A percentile compares a stretch with the other conserved stretches of the same genome.
These are phyloP conservation scores for Penaeus chinensis DNA, from an alignment of 1,140 invertebrate species.

Conservation along the genomic window DNA sequence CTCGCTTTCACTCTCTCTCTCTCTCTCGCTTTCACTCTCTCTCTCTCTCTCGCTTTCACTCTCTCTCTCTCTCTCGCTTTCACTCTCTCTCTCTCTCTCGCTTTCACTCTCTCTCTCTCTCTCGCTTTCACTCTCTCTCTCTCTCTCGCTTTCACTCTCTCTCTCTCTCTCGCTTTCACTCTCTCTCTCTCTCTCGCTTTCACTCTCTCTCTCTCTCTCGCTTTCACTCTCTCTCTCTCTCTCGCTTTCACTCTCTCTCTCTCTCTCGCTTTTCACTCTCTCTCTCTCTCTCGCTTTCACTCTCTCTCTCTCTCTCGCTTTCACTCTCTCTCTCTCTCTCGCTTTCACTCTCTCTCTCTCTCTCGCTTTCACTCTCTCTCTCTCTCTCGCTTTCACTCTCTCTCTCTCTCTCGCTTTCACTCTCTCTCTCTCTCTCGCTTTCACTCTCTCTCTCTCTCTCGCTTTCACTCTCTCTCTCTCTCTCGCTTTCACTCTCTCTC, in stretches of 20 bases:
- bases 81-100: neutral
- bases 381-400: neutral
- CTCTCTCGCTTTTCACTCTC: too few relatives aligned
- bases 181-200: constrained; percentile 1
- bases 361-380: neutral
- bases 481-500: too few relatives aligned
- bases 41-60: neutral
- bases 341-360: neutral
- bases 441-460: too few relatives aligned
- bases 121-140: neutral
- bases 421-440: too few relatives aligned
- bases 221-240: too few relatives aligned
- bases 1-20: neutral
- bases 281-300: too few relatives aligned
- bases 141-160: neutral
- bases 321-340: too few relatives aligned
- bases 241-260: too few relatives aligned
- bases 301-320: too few relatives aligned
- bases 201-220: neutral
- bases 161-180: too few relatives aligned
- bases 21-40: neutral
- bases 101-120: too few relatives aligned
- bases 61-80: constrained; percentile 15
- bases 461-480: neutral
- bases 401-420: neutral